Evolutionary conservation across 2,797 vertebrate species (phyloP).

Genomic region (Kryptolebias ocellatus): DNA sequence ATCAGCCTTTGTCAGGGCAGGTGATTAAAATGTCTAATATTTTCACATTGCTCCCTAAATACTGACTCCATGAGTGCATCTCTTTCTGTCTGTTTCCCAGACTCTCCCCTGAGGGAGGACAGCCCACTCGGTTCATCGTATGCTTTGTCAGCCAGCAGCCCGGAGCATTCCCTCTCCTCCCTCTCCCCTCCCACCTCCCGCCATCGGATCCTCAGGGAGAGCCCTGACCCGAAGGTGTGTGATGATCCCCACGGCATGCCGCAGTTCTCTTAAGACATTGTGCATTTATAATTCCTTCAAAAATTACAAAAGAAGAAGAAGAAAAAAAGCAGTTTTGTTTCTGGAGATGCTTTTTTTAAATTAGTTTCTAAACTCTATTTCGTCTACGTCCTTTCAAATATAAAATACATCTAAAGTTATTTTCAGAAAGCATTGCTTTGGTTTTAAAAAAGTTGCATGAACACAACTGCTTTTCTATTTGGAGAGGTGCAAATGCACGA

Average conservation of each 20-base stretch:
- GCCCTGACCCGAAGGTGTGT: conserved; percentile 72
- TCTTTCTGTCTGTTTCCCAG: conserved; percentile 53
- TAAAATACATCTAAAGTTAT: neutral
- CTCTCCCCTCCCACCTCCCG: conserved; percentile 76
- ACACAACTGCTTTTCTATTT: conserved; percentile 3
- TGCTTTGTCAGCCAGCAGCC: conserved; percentile 77
- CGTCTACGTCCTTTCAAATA: neutral
- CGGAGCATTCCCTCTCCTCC: conserved; percentile 78
- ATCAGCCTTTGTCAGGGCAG: no score
- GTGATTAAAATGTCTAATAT: conserved; percentile 14
- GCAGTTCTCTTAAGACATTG: neutral
- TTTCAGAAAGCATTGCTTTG: neutral
- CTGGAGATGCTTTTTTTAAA: neutral
- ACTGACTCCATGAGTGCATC: neutral
- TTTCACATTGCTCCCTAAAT: neutral
- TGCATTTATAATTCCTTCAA: neutral
- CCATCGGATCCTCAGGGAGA: conserved; percentile 75
- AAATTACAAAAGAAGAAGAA: neutral
- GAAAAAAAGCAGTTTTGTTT: neutral
- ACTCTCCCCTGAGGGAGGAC: conserved; percentile 77
- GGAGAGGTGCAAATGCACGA: neutral
- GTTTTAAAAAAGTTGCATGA: conserved; percentile 1
- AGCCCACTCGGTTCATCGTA: conserved; percentile 77
- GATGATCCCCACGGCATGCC: conserved; percentile 71
- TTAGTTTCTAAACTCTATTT: no score